Evolutionary conservation across 2,797 vertebrate species (phyloP).

Genomic region (Geotria australis): DNA sequence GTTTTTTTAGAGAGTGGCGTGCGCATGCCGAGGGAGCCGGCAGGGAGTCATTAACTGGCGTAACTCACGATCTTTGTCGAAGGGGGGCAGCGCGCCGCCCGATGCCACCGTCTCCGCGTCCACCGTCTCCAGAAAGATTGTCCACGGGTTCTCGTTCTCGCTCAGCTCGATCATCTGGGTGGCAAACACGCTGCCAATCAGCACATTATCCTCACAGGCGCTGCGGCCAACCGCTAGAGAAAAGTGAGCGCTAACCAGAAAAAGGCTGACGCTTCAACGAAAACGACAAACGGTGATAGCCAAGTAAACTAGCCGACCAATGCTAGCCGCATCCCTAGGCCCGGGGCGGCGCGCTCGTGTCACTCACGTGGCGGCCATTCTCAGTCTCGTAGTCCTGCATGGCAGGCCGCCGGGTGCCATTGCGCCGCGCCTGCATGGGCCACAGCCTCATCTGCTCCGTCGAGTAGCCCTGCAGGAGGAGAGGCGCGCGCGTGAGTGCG

Average conservation of each 20-base stretch:
- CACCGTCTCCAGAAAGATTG: conserved; percentile 98
- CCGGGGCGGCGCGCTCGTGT: no score
- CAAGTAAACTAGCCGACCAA: no score
- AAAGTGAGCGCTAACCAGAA: not conserved
- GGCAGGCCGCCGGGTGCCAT: conserved; percentile 82
- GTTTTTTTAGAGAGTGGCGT: no score
- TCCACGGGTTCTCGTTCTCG: conserved; percentile 98
- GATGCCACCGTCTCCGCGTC: conserved; percentile 93
- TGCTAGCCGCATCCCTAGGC: no score
- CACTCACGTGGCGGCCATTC: conserved; percentile 62
- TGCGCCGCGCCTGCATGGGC: conserved; percentile 98
- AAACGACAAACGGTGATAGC: no score
- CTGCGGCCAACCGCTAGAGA: not conserved
- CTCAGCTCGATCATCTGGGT: conserved; percentile 91
- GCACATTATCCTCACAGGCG: not conserved
- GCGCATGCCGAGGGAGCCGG: no score
- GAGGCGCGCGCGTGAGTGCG: not conserved
- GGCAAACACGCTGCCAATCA: not conserved
- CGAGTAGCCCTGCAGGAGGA: conserved; percentile 46
- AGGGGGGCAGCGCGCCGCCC: conserved; percentile 85
- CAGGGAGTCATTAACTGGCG: not conserved
- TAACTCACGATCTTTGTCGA: conserved; percentile 96
- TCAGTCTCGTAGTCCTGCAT: conserved; percentile 97
- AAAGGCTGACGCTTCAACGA: no score
- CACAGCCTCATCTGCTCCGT: conserved; percentile 97